Percentiles rank a stretch among this genome's conserved stretches.
phyloP scores from a whole-genome alignment of 1,140 invertebrate species.

The Choristoneura fumiferana region DNA sequence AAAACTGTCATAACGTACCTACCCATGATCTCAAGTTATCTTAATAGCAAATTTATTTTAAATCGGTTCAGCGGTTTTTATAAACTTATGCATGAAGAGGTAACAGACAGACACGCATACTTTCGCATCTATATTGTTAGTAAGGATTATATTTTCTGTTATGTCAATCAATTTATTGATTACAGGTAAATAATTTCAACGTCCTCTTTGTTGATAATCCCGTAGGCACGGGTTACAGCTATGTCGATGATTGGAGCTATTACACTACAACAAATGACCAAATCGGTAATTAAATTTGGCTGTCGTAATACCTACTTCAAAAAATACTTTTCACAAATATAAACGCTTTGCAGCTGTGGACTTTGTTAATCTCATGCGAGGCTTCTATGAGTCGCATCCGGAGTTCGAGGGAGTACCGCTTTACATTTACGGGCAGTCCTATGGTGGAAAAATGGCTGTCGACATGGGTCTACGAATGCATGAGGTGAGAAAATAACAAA shows the following conservation, averaged over 20 bases:
- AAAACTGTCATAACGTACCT: no score
- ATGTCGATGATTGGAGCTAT: slow-evolving; percentile 81
- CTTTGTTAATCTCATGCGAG: slow-evolving; percentile 84
- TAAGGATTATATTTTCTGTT: no score
- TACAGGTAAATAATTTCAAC: slow-evolving; percentile 86
- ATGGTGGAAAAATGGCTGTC: slow-evolving; percentile 94
- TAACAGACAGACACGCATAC: no score
- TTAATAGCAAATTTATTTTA: no score
- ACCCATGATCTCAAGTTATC: no score
- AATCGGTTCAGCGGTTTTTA: no score
- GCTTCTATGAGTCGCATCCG: slow-evolving; percentile 81
- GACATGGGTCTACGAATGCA: slow-evolving; percentile 84
- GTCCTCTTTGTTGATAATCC: slow-evolving; percentile 94
- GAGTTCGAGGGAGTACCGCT: slow-evolving; percentile 85
- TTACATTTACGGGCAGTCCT: slow-evolving; percentile 92
- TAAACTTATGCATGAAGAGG: no score
- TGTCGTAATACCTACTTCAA: neutral
- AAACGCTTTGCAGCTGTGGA: slow-evolving; percentile 80
- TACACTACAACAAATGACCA: slow-evolving; percentile 83
- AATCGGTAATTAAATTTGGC: slow-evolving; percentile 77
- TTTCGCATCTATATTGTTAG: no score
- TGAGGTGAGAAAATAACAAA: slow-evolving; percentile 72
- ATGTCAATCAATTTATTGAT: no score
- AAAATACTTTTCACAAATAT: slow-evolving; percentile 17
- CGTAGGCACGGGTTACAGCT: slow-evolving; percentile 93